A percentile compares a stretch with the other conserved stretches of the same genome.
Conservation (phyloP, 2,888 invertebrate genomes). For the Chrysolina americana region DNA sequence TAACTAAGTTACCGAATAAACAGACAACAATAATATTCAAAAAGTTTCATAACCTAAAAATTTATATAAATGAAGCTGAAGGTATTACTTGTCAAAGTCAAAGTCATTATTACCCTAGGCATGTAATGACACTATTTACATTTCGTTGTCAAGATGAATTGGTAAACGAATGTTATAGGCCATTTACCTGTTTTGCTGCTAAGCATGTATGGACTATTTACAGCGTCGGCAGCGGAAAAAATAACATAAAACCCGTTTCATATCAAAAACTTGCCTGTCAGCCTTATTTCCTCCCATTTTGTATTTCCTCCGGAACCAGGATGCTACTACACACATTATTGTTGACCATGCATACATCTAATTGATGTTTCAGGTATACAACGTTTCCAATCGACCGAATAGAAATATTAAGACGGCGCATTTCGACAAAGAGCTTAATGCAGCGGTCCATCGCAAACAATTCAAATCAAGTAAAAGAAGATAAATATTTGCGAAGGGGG, state of each 20-base stretch:
- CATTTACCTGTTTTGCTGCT: no score
- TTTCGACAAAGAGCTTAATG: constrained; percentile 51
- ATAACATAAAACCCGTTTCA: neutral
- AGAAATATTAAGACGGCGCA: constrained; percentile 33
- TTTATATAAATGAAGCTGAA: no score
- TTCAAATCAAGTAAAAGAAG: constrained; percentile 60
- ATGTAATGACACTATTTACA: no score
- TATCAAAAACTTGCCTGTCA: neutral
- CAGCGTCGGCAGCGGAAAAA: no score
- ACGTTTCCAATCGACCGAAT: constrained; percentile 24
- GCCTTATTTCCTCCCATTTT: neutral
- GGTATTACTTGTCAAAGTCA: no score
- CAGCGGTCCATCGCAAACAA: constrained; percentile 59
- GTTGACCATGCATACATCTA: constrained; percentile 1
- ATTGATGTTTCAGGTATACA: constrained; percentile 21
- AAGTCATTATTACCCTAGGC: no score
- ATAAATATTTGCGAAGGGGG: constrained; percentile 58
- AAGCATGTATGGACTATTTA: no score
- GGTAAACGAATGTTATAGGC: no score
- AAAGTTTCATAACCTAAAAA: no score
- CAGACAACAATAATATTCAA: no score
- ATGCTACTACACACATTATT: neutral
- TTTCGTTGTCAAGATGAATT: no score
- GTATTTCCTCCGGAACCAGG: neutral
- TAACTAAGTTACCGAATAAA: no score